Evolutionary conservation across 2,113 vertebrate species (phyloP).

Genomic region (Sturnus vulgaris): DNA sequence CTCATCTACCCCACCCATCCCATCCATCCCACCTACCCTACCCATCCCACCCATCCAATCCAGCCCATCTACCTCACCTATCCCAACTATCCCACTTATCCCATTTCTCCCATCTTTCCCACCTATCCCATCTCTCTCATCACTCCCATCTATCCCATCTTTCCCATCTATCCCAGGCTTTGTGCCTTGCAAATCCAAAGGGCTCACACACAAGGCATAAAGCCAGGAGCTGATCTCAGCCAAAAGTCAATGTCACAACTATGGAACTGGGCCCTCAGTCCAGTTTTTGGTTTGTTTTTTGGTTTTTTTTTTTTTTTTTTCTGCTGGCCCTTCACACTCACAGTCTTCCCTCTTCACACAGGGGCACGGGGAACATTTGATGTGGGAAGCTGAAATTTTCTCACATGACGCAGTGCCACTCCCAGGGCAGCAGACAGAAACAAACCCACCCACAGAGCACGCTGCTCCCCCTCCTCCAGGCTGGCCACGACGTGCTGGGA

Average conservation of each 20-base stretch:
- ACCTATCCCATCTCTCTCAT: accelerated
- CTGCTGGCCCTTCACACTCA: accelerated
- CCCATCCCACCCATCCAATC: not conserved
- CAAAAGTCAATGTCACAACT: accelerated
- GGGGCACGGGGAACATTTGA: not conserved
- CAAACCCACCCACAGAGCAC: not conserved
- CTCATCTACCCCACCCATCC: accelerated
- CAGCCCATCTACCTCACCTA: not conserved
- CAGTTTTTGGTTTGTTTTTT: not conserved
- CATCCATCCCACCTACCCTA: accelerated
- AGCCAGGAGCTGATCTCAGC: not conserved
- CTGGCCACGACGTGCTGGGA: not conserved
- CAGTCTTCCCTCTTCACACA: not conserved
- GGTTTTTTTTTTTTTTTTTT: too few relatives aligned
- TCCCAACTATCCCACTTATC: not conserved
- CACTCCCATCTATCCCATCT: accelerated
- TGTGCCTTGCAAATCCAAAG: accelerated
- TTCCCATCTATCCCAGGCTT: accelerated
- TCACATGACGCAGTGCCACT: accelerated
- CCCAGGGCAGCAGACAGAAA: not conserved
- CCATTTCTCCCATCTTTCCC: not conserved
- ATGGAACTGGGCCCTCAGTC: accelerated
- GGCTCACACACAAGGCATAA: accelerated
- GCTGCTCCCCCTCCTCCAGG: not conserved
- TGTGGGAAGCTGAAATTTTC: not conserved